Evolutionary conservation across 2,797 vertebrate genomes (phyloP).

Genomic region (Chiloscyllium punctatum): DNA sequence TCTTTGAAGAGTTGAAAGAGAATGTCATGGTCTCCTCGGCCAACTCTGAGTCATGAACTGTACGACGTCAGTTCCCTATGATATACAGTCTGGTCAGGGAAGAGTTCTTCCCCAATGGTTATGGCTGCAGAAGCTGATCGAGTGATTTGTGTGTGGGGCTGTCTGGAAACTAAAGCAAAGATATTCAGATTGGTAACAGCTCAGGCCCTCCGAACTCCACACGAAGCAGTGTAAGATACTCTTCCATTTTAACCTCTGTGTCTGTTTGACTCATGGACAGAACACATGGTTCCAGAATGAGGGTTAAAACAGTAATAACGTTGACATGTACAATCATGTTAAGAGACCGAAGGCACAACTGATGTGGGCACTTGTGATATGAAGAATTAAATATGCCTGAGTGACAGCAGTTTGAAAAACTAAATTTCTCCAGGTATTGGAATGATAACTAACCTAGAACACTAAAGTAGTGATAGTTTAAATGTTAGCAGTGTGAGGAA

Average conservation of each 20-base stretch:
- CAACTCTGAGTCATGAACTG: not conserved
- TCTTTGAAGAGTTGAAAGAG: not conserved
- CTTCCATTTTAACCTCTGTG: not conserved
- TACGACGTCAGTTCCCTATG: not conserved
- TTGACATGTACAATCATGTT: no score
- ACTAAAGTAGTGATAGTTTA: not conserved
- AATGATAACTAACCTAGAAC: not conserved
- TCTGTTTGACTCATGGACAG: not conserved
- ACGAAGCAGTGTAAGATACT: not conserved
- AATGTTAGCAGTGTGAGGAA: not conserved
- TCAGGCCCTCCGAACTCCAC: no score
- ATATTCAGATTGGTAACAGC: no score
- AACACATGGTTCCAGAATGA: not conserved
- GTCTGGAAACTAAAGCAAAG: not conserved
- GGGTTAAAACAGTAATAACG: no score
- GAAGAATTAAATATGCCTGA: not conserved
- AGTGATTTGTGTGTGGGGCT: not conserved
- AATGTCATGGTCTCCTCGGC: not conserved
- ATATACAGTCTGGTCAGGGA: not conserved
- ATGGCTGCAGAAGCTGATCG: no score
- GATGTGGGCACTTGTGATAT: not conserved
- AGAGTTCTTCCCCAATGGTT: not conserved
- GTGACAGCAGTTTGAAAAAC: not conserved
- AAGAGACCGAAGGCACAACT: not conserved
- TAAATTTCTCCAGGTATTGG: not conserved